These are phyloP conservation scores for Micrasema longulum DNA, from an alignment of 1,140 invertebrate genomes.

Conservation along the genomic window DNA sequence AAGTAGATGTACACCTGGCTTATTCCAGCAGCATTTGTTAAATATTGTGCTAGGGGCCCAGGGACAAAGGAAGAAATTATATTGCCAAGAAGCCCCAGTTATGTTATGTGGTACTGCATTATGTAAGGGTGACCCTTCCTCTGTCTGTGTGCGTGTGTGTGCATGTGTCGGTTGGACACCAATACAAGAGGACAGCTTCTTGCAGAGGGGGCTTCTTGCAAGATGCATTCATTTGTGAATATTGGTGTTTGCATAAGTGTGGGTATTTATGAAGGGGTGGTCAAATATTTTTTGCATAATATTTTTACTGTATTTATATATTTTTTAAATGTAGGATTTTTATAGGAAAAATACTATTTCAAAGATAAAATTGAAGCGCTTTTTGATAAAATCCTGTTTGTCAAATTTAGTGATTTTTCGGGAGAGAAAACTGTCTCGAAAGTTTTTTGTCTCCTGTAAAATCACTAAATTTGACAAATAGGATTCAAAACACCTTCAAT, in stretches of 20 bases:
- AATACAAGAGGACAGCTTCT: background rate
- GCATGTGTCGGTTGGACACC: background rate
- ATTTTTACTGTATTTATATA: no score
- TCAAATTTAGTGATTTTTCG: no score
- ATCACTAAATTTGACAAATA: no score
- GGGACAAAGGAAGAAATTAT: slow-evolving; percentile 36
- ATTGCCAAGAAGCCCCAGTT: slow-evolving; percentile 38
- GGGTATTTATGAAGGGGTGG: background rate
- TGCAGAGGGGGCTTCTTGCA: background rate
- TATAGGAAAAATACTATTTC: no score
- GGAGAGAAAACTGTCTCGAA: no score
- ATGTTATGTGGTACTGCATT: slow-evolving; percentile 7
- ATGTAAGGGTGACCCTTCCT: slow-evolving; percentile 22
- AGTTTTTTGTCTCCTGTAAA: no score
- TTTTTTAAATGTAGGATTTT: no score
- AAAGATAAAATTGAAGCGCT: no score
- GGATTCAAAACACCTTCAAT: no score
- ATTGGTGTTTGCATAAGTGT: background rate
- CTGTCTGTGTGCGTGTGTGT: background rate
- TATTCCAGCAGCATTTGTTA: slow-evolving; percentile 10
- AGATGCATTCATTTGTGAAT: slow-evolving; percentile 5
- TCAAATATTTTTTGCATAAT: background rate
- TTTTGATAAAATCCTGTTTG: no score
- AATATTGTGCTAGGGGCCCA: slow-evolving; percentile 30
- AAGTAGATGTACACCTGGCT: slow-evolving; percentile 11